These are phyloP conservation scores for Hepsetus odoe DNA, from an alignment of 2,113 vertebrate species.

Conservation along the genomic window DNA sequence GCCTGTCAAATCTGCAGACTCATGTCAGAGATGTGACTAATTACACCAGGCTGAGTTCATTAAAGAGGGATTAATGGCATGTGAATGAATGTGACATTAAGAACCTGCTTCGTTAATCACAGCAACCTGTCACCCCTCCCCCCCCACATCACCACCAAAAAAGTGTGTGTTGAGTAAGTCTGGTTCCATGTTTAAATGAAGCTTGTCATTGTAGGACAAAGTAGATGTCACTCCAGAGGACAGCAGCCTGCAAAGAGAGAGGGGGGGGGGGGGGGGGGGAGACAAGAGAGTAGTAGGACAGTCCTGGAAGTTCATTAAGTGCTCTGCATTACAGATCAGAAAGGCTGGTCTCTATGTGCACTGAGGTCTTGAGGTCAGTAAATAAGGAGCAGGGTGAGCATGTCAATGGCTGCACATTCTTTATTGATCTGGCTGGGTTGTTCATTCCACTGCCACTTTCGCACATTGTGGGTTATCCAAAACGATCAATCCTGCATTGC, in stretches of 20 bases:
- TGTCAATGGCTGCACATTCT: constrained; percentile 34
- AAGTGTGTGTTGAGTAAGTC: constrained; percentile 2
- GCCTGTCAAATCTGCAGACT: constrained; percentile 32
- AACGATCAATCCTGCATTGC: constrained; percentile 42
- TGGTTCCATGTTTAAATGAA: constrained; percentile 11
- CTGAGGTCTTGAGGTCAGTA: constrained; percentile 36
- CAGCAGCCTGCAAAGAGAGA: neutral
- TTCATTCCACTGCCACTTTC: constrained; percentile 23
- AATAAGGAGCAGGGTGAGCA: constrained; percentile 25
- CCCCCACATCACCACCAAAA: neutral
- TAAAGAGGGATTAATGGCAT: constrained; percentile 53
- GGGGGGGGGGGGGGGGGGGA: neutral
- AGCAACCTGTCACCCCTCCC: constrained; percentile 9
- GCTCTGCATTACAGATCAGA: constrained; percentile 45
- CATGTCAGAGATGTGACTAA: constrained; percentile 48
- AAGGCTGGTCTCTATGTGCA: constrained; percentile 8
- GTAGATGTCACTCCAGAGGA: neutral
- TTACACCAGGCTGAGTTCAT: constrained; percentile 50
- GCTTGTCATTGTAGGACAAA: constrained; percentile 31
- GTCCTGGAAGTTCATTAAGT: constrained; percentile 42
- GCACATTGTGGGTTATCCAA: neutral
- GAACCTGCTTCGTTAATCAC: constrained; percentile 46
- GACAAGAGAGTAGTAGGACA: neutral
- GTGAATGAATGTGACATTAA: constrained; percentile 53
- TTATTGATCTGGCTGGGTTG: constrained; percentile 48